A percentile compares a stretch with the other conserved stretches of the same genome.
Evolutionary conservation across 2,113 vertebrate species (phyloP).

Genomic region (Mellivora capensis): DNA sequence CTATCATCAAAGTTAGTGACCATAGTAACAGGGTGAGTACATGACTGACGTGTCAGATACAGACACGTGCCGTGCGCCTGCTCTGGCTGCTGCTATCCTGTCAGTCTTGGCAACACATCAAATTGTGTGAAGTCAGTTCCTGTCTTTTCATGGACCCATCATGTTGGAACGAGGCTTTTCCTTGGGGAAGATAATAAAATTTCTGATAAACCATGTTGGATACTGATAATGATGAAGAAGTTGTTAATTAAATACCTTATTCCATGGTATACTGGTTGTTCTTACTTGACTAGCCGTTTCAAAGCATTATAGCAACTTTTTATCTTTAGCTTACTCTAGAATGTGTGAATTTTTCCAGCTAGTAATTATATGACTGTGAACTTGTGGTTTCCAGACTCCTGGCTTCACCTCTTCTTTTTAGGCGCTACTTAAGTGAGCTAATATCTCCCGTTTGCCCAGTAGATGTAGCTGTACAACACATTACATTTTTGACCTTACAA

Average conservation of each 20-base stretch:
- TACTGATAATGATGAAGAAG: not conserved
- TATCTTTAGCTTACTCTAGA: not conserved
- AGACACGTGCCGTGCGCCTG: not conserved
- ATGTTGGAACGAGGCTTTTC: not conserved
- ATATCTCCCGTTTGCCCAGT: not conserved
- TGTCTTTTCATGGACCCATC: not conserved
- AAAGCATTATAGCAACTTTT: constrained; percentile 14
- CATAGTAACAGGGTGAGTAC: constrained; percentile 93
- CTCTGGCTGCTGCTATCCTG: not conserved
- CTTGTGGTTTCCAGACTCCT: not conserved
- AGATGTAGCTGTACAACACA: not conserved
- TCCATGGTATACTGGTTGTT: not conserved
- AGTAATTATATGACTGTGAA: not conserved
- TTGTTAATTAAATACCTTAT: not conserved
- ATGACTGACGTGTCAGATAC: not conserved
- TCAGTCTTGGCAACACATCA: not conserved
- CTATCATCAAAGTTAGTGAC: constrained; percentile 99
- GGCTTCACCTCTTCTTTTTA: not conserved
- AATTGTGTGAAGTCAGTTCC: not conserved
- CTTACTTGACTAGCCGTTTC: not conserved
- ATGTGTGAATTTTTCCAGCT: not conserved
- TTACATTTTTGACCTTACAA: not conserved
- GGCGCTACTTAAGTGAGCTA: not conserved
- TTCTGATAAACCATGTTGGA: not conserved
- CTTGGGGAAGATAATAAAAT: constrained; percentile 3